Conservation (phyloP, 2,113 vertebrate genomes). For the Cyprinus carpio region DNA sequence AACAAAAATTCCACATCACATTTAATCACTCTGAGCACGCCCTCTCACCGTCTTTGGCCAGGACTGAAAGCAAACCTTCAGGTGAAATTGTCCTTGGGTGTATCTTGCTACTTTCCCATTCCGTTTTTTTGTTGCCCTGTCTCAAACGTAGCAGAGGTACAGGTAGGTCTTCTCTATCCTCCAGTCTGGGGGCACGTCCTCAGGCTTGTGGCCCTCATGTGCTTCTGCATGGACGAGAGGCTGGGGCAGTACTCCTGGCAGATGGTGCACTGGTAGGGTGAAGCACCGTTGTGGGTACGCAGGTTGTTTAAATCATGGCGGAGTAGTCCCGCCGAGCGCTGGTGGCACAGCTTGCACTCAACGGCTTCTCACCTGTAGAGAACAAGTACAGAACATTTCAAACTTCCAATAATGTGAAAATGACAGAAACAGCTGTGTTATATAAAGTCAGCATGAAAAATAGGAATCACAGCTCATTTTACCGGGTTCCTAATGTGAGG, state of each 20-base stretch:
- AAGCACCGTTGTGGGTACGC: constrained; percentile 96
- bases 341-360: constrained; percentile 98
- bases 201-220: constrained; percentile 98
- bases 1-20: constrained; percentile 17
- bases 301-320: constrained; percentile 99
- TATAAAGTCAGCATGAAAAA: neutral
- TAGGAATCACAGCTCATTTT: neutral
- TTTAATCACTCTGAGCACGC: constrained; percentile 26
- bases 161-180: constrained; percentile 99
- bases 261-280: constrained; percentile 98
- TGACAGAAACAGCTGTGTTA: neutral
- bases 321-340: constrained; percentile 98
- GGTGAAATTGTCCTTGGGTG: constrained; percentile 14
- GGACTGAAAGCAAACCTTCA: constrained; percentile 32
- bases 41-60: constrained; percentile 43
- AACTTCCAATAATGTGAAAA: too few relatives aligned
- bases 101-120: neutral
- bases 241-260: constrained; percentile 99
- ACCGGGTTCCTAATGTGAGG: neutral
- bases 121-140: constrained; percentile 49
- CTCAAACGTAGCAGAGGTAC: constrained; percentile 95
- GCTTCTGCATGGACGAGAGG: constrained; percentile 99
- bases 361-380: constrained; percentile 94
- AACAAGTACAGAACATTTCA: neutral
- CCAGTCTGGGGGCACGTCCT: constrained; percentile 97